Conservation (phyloP, 2,888 invertebrate genomes). For the Xanthorhoe designata region DNA sequence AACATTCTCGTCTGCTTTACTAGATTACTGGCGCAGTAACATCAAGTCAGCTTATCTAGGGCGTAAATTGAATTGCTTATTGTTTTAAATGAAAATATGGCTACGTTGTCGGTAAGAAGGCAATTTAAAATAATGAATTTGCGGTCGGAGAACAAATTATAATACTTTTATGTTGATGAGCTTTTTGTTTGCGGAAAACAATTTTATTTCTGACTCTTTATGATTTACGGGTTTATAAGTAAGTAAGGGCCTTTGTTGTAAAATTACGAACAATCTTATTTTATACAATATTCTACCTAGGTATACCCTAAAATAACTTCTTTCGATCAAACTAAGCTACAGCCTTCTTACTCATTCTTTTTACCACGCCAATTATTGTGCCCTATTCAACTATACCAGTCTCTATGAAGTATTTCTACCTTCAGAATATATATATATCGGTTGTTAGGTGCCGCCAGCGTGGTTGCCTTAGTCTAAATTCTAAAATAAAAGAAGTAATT, state of each 20-base stretch:
- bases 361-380: too few species aligned
- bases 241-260: background rate
- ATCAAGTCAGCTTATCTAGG: conserved; percentile 63
- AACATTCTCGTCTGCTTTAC: conserved; percentile 24
- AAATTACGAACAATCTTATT: background rate
- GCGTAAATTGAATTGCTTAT: conserved; percentile 56
- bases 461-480: too few species aligned
- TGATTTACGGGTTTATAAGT: background rate
- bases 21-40: conserved; percentile 51
- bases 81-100: conserved; percentile 41
- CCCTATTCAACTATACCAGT: too few species aligned
- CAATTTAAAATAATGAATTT: conserved; percentile 29
- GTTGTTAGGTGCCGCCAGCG: too few species aligned
- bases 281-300: background rate
- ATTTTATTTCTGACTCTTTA: background rate
- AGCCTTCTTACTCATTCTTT: too few species aligned
- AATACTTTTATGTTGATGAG: conserved; percentile 20
- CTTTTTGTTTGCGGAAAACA: conserved; percentile 14
- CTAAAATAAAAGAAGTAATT: background rate
- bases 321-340: too few species aligned
- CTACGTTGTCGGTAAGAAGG: conserved; percentile 24
- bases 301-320: too few species aligned
- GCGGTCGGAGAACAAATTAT: conserved; percentile 24
- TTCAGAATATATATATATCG: too few species aligned
- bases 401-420: too few species aligned